phyloP scores from a whole-genome alignment of 2,797 vertebrate genomes.

The Limnodromus scolopaceus region DNA sequence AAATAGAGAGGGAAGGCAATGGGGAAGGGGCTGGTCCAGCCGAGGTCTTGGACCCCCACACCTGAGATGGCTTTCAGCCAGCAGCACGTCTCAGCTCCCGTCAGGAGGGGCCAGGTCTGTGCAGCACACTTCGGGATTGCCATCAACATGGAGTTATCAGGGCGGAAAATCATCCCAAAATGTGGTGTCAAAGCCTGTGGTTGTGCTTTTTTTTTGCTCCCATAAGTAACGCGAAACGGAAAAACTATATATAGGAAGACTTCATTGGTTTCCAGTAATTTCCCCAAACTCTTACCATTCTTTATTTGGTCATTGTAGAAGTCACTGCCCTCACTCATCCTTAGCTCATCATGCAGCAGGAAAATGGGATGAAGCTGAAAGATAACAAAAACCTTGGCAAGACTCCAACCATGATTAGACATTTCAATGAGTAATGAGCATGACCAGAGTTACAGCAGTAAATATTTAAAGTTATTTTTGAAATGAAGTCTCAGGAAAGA shows the following conservation, averaged over 20 bases:
- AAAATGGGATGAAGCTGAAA: slow-evolving; percentile 15
- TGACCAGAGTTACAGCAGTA: neutral
- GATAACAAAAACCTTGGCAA: slow-evolving; percentile 12
- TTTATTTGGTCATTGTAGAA: slow-evolving; percentile 29
- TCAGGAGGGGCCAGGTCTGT: neutral
- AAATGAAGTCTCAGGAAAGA: slow-evolving; percentile 35
- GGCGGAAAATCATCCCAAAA: neutral
- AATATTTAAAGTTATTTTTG: slow-evolving; percentile 47
- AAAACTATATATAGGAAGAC: neutral
- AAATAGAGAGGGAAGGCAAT: neutral
- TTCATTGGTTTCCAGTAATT: neutral
- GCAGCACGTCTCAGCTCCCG: neutral
- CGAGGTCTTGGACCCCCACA: fast-evolving
- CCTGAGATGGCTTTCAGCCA: neutral
- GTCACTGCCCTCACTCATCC: neutral
- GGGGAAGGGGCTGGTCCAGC: neutral
- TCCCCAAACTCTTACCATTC: neutral
- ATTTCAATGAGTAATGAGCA: neutral
- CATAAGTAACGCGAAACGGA: neutral
- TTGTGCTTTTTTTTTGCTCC: neutral
- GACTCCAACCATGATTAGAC: neutral
- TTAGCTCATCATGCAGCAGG: neutral
- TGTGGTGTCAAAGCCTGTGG: neutral
- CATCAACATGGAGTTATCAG: neutral
- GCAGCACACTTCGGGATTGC: fast-evolving